Percentiles rank a stretch among this genome's conserved stretches.
phyloP scores from a whole-genome alignment of 2,888 invertebrate genomes.

The Endomychus coccineus region DNA sequence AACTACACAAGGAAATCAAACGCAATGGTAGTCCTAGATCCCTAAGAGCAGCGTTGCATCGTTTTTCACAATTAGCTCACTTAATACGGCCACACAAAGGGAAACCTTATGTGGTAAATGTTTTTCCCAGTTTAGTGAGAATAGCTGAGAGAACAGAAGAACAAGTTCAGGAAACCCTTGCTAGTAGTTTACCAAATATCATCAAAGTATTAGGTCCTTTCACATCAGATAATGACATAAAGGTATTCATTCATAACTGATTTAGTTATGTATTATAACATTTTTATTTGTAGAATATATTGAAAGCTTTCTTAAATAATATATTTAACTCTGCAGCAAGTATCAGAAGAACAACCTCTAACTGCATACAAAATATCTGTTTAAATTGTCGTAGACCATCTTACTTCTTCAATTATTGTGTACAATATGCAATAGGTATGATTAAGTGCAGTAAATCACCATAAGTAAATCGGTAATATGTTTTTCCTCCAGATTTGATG shows the following conservation, averaged over 20 bases:
- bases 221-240: slow-evolving; percentile 63
- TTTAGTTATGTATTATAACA: not conserved
- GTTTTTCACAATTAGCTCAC: slow-evolving; percentile 69
- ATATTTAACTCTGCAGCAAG: slow-evolving; percentile 51
- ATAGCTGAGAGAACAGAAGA: slow-evolving; percentile 67
- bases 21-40: slow-evolving; percentile 66
- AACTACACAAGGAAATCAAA: slow-evolving; percentile 75
- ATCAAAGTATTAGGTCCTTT: slow-evolving; percentile 60
- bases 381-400: slow-evolving; percentile 66
- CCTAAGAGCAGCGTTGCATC: slow-evolving; percentile 65
- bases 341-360: slow-evolving; percentile 73
- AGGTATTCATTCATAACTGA: slow-evolving; percentile 39
- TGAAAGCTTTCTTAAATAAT: slow-evolving; percentile 11
- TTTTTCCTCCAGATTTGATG: slow-evolving; percentile 32
- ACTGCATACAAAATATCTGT: slow-evolving; percentile 73
- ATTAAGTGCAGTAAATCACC: slow-evolving; percentile 1
- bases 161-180: slow-evolving; percentile 60
- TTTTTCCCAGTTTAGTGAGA: slow-evolving; percentile 65
- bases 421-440: slow-evolving; percentile 55
- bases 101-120: slow-evolving; percentile 66
- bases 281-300: slow-evolving; percentile 9
- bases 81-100: slow-evolving; percentile 71
- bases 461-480: slow-evolving; percentile 2
- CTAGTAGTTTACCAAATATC: slow-evolving; percentile 56
- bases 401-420: slow-evolving; percentile 59